Base-by-base conservation (phyloP, 2,797 vertebrate species). In the Pseudopleuronectes americanus region DNA sequence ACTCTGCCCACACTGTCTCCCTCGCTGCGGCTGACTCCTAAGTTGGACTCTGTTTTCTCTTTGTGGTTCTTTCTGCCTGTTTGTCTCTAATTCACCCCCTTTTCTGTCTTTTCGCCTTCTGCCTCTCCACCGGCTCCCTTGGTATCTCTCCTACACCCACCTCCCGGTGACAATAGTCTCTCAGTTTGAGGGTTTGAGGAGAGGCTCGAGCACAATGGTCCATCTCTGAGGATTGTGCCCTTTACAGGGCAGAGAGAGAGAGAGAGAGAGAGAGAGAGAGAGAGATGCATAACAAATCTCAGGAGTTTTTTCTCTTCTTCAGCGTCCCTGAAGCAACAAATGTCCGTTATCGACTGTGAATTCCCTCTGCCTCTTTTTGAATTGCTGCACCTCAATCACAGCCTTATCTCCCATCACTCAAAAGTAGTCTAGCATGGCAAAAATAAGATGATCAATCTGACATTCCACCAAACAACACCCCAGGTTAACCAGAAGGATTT, bases 161-260 rank as follows among this genome's bases (percentile, higher is more conserved):
- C 80, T 81, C 59, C 0, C 38, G 41, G 63, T 79, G 80, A 92
- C 92, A 93, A 90, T 85, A 67, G 84, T 65, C 72, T 77, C 83
- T 84, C 71, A 89, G 86, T 90, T 81, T 89, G 53, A 75, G n/a
- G 65, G 49, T 8, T 64, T 77, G 80, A 74, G 14, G 33, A 68
- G 76, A 75, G 28, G 49, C 66, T 70, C 0, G n/a, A 57, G 66
- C 69, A 90, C 85, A 90, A 84, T 87, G 21, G 86, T 83, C 76
- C 76, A 81, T 89, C 81, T 85, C 71, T 80, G 70, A 90, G 85
- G 83, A 78, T 74, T 79, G 57, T 73, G 64, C 36, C 57, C 77
- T 77, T 82, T 77, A 79, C 72, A 52, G 63, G 48, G 51, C 14
- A 19, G 81, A 56, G 84, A 68, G 62, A 74, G 8, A 36, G 21